Conservation (phyloP, 1,140 invertebrate genomes). For the Neodiprion fabricii region DNA sequence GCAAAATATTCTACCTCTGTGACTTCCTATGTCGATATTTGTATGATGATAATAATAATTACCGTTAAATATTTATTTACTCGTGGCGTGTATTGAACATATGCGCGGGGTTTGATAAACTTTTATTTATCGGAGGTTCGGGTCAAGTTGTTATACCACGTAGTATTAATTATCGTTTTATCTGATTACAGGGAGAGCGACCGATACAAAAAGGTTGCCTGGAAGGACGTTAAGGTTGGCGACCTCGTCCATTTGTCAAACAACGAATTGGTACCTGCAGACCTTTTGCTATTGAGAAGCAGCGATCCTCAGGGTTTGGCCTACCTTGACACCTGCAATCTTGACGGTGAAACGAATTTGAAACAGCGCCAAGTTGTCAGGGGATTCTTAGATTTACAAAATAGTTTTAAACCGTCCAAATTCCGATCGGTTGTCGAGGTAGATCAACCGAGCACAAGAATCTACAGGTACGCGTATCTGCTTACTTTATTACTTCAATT, state of each 20-base stretch:
- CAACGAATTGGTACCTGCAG: conserved; percentile 96
- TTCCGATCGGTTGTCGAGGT: conserved; percentile 88
- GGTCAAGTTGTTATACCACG: too few species aligned
- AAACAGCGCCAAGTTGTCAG: conserved; percentile 90
- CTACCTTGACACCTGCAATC: conserved; percentile 96
- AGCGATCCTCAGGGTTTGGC: conserved; percentile 94
- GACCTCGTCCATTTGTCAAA: conserved; percentile 96
- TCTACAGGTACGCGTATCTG: conserved; percentile 71
- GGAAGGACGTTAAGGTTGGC: conserved; percentile 91
- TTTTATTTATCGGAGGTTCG: too few species aligned
- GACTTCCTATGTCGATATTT: too few species aligned
- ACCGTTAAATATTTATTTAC: too few species aligned
- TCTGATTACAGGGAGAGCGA: conserved; percentile 74
- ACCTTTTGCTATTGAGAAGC: conserved; percentile 87
- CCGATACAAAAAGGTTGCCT: conserved; percentile 84
- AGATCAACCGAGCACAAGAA: conserved; percentile 92
- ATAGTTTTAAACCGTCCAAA: conserved; percentile 78
- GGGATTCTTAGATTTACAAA: conserved; percentile 70
- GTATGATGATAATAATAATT: too few species aligned
- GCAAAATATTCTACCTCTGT: too few species aligned
- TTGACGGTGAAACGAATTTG: conserved; percentile 99
- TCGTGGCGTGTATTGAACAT: too few species aligned
- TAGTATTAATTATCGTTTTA: conserved; percentile 30
- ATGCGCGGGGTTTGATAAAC: too few species aligned
- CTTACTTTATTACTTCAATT: background rate